Evolutionary conservation across 2,888 invertebrate genomes (phyloP).

Genomic region (Octodonta nipae): DNA sequence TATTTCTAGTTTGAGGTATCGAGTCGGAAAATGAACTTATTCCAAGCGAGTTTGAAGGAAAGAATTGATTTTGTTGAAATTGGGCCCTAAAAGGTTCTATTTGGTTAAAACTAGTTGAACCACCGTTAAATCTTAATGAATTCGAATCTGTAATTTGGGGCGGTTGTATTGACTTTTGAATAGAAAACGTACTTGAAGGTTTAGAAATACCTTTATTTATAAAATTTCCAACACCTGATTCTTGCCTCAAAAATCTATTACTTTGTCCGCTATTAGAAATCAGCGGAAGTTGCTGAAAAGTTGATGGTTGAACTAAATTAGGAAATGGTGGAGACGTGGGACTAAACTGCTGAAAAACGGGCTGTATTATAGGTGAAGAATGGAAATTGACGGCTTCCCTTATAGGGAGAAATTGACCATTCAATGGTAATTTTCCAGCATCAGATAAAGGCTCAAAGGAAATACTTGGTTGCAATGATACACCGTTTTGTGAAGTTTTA

Average conservation of each 20-base stretch:
- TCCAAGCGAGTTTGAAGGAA: constrained; percentile 15
- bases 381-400: constrained; percentile 27
- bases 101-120: too few species aligned
- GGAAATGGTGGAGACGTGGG: constrained; percentile 8
- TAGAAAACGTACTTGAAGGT: constrained; percentile 11
- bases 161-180: constrained; percentile 13
- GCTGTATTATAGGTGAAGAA: constrained; percentile 17
- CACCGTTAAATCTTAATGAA: too few species aligned
- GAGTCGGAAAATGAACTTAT: too few species aligned
- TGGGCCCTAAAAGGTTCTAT: constrained; percentile 3
- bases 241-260: constrained; percentile 30
- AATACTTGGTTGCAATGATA: constrained; percentile 43
- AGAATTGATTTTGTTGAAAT: constrained; percentile 13
- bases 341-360: constrained; percentile 13
- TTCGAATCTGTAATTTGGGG: constrained; percentile 3
- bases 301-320: too few species aligned
- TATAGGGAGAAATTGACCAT: constrained; percentile 31
- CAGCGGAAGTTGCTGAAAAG: constrained; percentile 7
- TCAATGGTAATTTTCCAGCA: constrained; percentile 28
- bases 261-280: too few species aligned
- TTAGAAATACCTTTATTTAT: constrained; percentile 8
- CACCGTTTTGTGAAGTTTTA: background rate
- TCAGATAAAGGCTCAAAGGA: constrained; percentile 29
- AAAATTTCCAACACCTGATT: constrained; percentile 19
- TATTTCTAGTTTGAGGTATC: constrained; percentile 5